Evolutionary conservation across 2,797 vertebrate species (phyloP), one percentile per base, ranked within the genome.

Genomic region (Lacerta viridis): DNA sequence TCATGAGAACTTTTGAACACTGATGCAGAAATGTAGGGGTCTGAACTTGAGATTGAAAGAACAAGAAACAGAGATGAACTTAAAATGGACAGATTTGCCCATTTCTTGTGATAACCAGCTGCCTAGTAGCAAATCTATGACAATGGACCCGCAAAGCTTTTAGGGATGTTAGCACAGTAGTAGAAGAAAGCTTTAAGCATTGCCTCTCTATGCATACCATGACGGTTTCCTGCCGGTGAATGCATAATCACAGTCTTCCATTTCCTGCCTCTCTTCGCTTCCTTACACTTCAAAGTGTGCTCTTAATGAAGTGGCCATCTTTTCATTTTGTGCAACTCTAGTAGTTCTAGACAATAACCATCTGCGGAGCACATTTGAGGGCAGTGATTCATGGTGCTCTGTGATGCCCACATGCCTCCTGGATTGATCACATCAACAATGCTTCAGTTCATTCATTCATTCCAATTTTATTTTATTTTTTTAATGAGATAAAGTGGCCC

Each of bases 151-250:
- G 3, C 20, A 11, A 29, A 68, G 25, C 64, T 7, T 81, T 81
- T 61, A 23, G 9, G 36, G 36, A 81, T 17, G 8, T 89, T 92
- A 7, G 1, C 91, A n/a, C 69, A 90, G 61, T 81, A 71, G 86
- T 88, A 88, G 23, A 72, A 87, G 71, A 55, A 91, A 15, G 5
- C 5, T n/a, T 77, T 85, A 87, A 91, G 59, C 18, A 29, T 84
- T 36, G 29, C 2, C 41, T 15, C n/a, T 23, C 39, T 11, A 66
- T 68, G 41, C 61, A 17, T 82, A 69, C 39, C n/a, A 5, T 81
- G 39, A 64, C 18, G 71, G 59, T 64, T 66, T 82, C 84, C 17
- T 43, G 23, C 64, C 92, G 69, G 50, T 88, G n/a, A 84, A 76
- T 83, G 77, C 74, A 11, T 78, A 85, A 84, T 64, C 25, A 55